These are phyloP conservation scores for Elaphurus davidianus DNA, from an alignment of 2,113 vertebrate species.

Conservation along the genomic window DNA sequence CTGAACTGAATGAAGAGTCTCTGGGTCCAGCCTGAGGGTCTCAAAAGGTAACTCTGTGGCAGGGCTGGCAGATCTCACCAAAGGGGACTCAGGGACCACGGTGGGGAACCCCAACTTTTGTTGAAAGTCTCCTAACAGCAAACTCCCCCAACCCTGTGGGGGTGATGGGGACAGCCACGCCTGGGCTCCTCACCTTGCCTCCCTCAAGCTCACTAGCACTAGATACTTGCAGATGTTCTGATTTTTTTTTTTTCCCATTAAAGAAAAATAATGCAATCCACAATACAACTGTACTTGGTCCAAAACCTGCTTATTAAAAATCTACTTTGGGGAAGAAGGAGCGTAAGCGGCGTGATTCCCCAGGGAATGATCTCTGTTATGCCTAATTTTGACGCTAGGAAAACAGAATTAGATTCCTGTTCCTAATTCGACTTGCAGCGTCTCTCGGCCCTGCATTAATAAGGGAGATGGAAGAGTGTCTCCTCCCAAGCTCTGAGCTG, in stretches of 20 bases:
- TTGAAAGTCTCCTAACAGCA: background rate
- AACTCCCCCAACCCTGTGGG: background rate
- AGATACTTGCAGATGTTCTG: background rate
- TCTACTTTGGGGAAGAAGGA: constrained; percentile 31
- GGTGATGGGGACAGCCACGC: background rate
- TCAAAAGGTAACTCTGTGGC: background rate
- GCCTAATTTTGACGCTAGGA: constrained; percentile 45
- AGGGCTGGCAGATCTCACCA: background rate
- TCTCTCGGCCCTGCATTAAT: constrained; percentile 51
- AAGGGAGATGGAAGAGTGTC: background rate
- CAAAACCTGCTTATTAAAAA: constrained; percentile 66
- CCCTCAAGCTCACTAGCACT: background rate
- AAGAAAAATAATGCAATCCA: constrained; percentile 34
- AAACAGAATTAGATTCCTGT: constrained; percentile 69
- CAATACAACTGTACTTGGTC: constrained; percentile 22
- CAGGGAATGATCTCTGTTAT: background rate
- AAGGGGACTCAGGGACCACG: fast-evolving
- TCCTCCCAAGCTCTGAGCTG: background rate
- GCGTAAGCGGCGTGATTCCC: background rate
- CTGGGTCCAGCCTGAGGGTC: background rate
- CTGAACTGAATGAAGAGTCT: background rate
- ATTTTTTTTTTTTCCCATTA: background rate
- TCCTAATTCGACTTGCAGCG: background rate
- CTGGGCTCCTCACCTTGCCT: background rate
- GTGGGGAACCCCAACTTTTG: background rate